These are phyloP conservation scores for Pheosia gnoma DNA, from an alignment of 2,888 invertebrate species.

Conservation along the genomic window DNA sequence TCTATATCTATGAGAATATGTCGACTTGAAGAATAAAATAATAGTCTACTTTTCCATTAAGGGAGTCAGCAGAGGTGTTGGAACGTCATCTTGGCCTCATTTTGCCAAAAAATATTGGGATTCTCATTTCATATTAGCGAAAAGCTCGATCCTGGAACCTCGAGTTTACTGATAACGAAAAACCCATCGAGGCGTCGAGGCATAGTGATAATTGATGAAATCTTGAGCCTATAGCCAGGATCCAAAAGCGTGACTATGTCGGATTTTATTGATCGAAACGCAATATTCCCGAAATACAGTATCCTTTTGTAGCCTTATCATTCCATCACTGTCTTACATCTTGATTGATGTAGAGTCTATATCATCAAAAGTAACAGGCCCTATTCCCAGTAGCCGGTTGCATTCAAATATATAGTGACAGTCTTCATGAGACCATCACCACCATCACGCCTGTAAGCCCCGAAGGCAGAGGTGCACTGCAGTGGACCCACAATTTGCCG, in stretches of 20 bases:
- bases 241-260: slow-evolving; percentile 1
- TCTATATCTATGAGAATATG: not conserved
- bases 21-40: not conserved
- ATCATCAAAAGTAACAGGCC: not conserved
- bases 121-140: too few species aligned
- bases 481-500: too few species aligned
- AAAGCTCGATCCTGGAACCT: too few species aligned
- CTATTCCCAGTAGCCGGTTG: not conserved
- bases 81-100: too few species aligned
- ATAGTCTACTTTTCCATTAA: not conserved
- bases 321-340: slow-evolving; percentile 3
- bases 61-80: too few species aligned
- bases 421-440: too few species aligned
- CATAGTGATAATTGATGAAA: not conserved
- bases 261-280: not conserved
- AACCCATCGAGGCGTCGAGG: too few species aligned
- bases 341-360: not conserved
- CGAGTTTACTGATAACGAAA: too few species aligned
- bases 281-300: not conserved
- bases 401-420: not conserved
- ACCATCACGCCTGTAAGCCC: too few species aligned
- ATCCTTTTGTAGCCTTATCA: slow-evolving; percentile 1
- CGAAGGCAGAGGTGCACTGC: too few species aligned
- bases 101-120: too few species aligned
- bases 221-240: not conserved